A percentile compares a stretch with the other conserved stretches of the same genome.
phyloP scores from a whole-genome alignment of 2,797 vertebrate genomes.

The Dermochelys coriacea region DNA sequence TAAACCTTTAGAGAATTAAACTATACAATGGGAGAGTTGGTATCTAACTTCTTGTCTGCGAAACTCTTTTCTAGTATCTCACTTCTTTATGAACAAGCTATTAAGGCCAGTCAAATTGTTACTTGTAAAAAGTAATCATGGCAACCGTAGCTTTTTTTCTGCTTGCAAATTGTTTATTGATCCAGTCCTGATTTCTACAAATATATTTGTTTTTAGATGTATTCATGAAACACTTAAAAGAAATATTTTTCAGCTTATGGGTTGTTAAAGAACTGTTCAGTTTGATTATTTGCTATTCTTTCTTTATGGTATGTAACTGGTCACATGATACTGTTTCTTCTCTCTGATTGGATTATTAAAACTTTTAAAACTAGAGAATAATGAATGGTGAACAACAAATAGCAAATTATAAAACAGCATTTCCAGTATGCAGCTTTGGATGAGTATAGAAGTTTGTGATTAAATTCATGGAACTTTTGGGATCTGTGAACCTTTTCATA shows the following conservation, averaged over 20 bases:
- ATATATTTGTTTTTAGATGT: background rate
- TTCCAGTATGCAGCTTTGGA: background rate
- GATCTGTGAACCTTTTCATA: background rate
- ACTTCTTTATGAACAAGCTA: background rate
- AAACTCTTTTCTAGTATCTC: background rate
- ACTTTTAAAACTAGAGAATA: background rate
- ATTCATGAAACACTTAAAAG: background rate
- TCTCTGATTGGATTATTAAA: background rate
- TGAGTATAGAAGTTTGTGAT: background rate
- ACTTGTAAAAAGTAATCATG: background rate
- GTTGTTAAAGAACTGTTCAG: background rate
- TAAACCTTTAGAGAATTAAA: background rate
- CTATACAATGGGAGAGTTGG: background rate
- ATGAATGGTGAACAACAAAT: background rate
- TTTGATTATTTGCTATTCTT: background rate
- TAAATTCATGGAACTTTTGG: background rate
- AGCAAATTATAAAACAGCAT: background rate
- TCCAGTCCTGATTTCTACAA: background rate
- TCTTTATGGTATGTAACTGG: background rate
- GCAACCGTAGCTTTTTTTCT: background rate
- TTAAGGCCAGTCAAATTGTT: background rate
- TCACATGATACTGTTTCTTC: background rate
- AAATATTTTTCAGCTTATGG: background rate
- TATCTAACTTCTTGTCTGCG: background rate
- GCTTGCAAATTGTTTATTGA: background rate